A percentile compares a stretch with the other conserved stretches of the same genome.
These are phyloP conservation scores for Xyrichtys novacula DNA, from an alignment of 2,797 vertebrate species.

Conservation along the genomic window DNA sequence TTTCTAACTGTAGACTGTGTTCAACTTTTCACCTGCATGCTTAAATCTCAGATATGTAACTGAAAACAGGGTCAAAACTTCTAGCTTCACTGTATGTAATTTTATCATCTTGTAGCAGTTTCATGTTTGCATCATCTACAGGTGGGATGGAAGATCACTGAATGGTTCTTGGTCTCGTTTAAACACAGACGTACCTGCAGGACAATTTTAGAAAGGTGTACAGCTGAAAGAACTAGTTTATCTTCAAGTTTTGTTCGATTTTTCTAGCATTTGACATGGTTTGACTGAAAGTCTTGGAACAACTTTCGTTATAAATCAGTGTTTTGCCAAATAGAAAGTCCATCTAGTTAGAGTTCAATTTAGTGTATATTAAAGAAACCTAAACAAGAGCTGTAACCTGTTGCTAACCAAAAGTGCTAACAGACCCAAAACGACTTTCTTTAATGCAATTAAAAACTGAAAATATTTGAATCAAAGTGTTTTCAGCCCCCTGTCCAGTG, in stretches of 20 bases:
- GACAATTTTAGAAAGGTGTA: neutral
- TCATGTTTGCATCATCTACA: neutral
- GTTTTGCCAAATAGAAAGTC: conserved; percentile 18
- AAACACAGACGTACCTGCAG: neutral
- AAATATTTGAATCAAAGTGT: neutral
- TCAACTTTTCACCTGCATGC: conserved; percentile 30
- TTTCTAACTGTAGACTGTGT: neutral
- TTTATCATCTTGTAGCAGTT: neutral
- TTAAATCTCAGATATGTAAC: conserved; percentile 48
- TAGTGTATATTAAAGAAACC: conserved; percentile 18
- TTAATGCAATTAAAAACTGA: neutral
- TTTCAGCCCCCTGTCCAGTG: neutral
- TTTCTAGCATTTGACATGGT: too few species aligned
- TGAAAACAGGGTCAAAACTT: conserved; percentile 59
- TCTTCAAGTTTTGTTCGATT: neutral
- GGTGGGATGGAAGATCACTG: neutral
- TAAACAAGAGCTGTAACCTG: conserved; percentile 14
- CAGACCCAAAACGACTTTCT: conserved; percentile 50
- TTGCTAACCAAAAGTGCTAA: conserved; percentile 66
- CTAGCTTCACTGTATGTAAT: conserved; percentile 6
- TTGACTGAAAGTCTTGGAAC: neutral
- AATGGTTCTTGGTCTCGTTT: conserved; percentile 17
- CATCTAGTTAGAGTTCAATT: conserved; percentile 5
- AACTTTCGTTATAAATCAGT: conserved; percentile 11
- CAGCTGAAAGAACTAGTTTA: neutral